These are phyloP conservation scores for Grallaria varia DNA, from an alignment of 2,113 vertebrate genomes.

Conservation along the genomic window DNA sequence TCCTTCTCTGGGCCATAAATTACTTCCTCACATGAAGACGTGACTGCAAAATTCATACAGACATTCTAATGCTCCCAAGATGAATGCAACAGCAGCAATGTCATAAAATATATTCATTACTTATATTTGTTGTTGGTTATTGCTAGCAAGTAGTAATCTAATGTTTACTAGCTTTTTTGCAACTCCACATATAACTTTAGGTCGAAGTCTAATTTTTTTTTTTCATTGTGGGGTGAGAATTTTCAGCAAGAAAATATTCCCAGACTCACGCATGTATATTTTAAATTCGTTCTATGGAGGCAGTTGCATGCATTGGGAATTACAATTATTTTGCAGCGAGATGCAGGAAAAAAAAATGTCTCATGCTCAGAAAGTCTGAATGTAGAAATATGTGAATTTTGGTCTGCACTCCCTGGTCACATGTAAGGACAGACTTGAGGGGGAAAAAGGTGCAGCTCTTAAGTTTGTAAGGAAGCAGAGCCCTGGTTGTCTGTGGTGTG, in stretches of 20 bases:
- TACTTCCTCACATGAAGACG: neutral
- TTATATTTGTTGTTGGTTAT: neutral
- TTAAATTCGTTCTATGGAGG: neutral
- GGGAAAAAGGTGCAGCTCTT: accelerated
- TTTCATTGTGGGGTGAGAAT: too few relatives aligned
- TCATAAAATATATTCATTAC: slow-evolving; percentile 49
- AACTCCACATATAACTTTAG: neutral
- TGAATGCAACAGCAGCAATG: neutral
- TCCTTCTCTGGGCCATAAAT: neutral
- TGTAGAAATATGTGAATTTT: neutral
- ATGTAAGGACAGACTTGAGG: neutral
- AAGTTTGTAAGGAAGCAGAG: neutral
- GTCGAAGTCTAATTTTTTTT: neutral
- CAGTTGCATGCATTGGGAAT: neutral
- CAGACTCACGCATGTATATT: accelerated
- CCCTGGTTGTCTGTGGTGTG: neutral
- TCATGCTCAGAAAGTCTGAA: neutral
- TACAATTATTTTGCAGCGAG: neutral
- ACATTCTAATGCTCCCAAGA: neutral
- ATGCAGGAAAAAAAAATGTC: neutral
- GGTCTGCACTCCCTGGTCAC: neutral
- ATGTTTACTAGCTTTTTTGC: neutral
- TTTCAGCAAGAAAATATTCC: neutral
- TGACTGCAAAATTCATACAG: slow-evolving; percentile 34
- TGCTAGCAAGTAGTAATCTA: neutral